Percentiles rank a stretch among this genome's conserved stretches.
phyloP scores from a whole-genome alignment of 2,113 vertebrate species.

The Alectura lathami region DNA sequence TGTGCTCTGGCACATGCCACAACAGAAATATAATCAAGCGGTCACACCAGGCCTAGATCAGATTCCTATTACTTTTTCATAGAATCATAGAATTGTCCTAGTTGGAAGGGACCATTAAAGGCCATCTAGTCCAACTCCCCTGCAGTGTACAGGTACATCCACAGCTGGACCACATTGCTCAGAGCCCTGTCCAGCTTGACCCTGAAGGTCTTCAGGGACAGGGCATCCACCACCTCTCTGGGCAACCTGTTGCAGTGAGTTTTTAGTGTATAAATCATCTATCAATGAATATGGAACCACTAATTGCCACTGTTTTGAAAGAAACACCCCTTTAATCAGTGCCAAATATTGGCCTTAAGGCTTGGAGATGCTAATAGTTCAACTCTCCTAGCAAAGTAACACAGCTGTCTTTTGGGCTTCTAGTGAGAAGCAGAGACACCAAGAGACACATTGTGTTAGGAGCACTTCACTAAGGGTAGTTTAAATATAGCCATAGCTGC shows the following conservation, averaged over 20 bases:
- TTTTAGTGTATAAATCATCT: neutral
- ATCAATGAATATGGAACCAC: neutral
- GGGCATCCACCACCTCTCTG: too few relatives aligned
- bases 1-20: neutral
- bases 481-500: neutral
- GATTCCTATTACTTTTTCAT: neutral
- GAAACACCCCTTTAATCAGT: neutral
- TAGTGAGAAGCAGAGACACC: neutral
- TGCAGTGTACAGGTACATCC: too few relatives aligned
- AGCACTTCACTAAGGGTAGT: neutral
- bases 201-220: too few relatives aligned
- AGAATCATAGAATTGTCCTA: too few relatives aligned
- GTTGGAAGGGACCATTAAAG: too few relatives aligned
- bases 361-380: neutral
- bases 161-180: too few relatives aligned
- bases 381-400: fast-evolving
- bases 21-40: neutral
- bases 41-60: neutral
- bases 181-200: too few relatives aligned
- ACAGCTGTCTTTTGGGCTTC: neutral
- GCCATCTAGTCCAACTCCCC: too few relatives aligned
- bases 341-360: neutral
- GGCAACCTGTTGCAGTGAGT: too few relatives aligned
- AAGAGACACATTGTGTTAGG: neutral
- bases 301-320: neutral